Conservation (phyloP, 2,888 invertebrate genomes). For the Heliconius cydno region DNA sequence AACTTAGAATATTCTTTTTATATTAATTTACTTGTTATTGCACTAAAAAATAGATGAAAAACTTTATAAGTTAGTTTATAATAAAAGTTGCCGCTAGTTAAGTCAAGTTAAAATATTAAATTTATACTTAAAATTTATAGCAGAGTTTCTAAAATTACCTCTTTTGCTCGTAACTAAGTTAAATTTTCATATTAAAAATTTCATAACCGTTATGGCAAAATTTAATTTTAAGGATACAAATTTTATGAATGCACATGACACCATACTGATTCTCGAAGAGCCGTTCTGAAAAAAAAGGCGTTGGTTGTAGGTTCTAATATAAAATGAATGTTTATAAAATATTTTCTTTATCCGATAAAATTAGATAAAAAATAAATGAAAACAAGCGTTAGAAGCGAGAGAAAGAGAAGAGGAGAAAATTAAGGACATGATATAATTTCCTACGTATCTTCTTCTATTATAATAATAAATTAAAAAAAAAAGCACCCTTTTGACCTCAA, state of each 20-base stretch:
- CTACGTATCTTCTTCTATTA: too few species aligned
- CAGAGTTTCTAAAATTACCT: not conserved
- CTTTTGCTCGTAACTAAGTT: not conserved
- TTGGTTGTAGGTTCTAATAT: not conserved
- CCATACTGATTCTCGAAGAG: not conserved
- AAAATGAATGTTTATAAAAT: too few species aligned
- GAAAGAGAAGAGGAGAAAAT: too few species aligned
- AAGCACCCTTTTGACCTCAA: not conserved
- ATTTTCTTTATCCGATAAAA: too few species aligned
- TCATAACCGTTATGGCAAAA: not conserved
- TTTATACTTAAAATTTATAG: slow-evolving; percentile 6
- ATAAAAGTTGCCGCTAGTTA: slow-evolving; percentile 8
- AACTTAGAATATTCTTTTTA: not conserved
- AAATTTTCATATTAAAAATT: slow-evolving; percentile 4
- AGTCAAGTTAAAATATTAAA: slow-evolving; percentile 16
- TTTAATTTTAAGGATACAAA: not conserved
- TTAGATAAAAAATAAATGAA: too few species aligned
- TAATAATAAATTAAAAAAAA: too few species aligned
- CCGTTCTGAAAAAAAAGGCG: not conserved
- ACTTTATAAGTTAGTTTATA: slow-evolving; percentile 14
- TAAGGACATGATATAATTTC: too few species aligned
- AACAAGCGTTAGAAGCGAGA: too few species aligned
- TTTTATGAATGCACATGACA: not conserved
- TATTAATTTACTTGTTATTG: slow-evolving; percentile 9
- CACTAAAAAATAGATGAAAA: not conserved